These are phyloP conservation scores for Octomys mimax DNA, from an alignment of 2,797 vertebrate genomes.

Conservation along the genomic window DNA sequence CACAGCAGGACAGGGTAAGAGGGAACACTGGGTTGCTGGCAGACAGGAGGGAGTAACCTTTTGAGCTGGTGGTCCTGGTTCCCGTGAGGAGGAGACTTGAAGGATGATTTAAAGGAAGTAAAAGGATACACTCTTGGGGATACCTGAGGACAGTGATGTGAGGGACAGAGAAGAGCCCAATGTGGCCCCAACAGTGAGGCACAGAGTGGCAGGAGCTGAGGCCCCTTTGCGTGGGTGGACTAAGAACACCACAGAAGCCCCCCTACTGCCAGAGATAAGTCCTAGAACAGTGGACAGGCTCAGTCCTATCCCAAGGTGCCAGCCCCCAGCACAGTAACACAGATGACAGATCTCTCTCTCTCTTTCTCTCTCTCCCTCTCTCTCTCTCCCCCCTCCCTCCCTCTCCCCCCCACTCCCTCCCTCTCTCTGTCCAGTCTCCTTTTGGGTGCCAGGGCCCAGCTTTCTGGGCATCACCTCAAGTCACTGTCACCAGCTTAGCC, in stretches of 20 bases:
- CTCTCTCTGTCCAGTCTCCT: not conserved
- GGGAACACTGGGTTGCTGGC: not conserved
- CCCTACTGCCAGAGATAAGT: not conserved
- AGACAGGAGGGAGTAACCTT: not conserved
- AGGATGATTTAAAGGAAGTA: not conserved
- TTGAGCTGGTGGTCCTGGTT: not conserved
- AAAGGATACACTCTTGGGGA: not conserved
- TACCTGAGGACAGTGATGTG: not conserved
- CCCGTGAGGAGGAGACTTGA: not conserved
- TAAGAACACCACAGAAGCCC: not conserved
- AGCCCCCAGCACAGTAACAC: not conserved
- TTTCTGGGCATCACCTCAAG: not conserved
- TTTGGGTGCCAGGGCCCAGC: not conserved
- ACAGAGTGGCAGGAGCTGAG: not conserved
- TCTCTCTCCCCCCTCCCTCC: too few species aligned
- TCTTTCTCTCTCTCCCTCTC: too few species aligned
- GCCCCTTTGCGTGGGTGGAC: not conserved
- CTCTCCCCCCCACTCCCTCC: too few species aligned
- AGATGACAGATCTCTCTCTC: not conserved
- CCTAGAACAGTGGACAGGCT: not conserved
- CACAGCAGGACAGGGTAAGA: too few species aligned
- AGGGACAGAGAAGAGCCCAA: not conserved
- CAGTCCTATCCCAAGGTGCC: not conserved
- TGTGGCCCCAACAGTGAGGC: not conserved
- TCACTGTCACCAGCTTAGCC: conserved; percentile 9